Conservation (phyloP, 2,113 vertebrate genomes). For the Misgurnus anguillicaudatus region DNA sequence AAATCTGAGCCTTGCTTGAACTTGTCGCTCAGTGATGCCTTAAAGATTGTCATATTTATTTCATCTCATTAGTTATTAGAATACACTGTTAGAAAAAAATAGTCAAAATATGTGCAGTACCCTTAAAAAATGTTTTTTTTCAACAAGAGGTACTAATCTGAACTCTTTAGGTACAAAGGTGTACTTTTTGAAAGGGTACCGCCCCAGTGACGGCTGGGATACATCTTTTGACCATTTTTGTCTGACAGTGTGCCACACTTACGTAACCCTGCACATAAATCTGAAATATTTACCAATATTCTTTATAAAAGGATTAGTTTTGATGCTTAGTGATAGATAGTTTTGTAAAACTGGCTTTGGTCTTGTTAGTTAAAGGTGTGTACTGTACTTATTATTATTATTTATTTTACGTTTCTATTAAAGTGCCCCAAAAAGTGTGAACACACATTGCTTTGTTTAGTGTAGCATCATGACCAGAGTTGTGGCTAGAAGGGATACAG, state of each 20-base stretch:
- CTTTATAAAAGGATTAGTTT: background rate
- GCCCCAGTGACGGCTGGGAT: too few relatives aligned
- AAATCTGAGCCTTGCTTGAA: constrained; percentile 38
- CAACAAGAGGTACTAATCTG: too few relatives aligned
- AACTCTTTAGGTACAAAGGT: too few relatives aligned
- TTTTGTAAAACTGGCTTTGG: background rate
- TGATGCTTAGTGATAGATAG: background rate
- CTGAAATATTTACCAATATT: background rate
- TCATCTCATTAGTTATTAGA: background rate
- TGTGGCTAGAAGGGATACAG: too few relatives aligned
- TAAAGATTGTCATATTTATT: constrained; percentile 27
- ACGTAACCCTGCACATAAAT: background rate
- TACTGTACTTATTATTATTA: background rate
- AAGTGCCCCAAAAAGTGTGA: too few relatives aligned
- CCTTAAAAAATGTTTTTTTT: too few relatives aligned
- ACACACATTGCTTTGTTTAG: too few relatives aligned
- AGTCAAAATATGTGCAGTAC: too few relatives aligned
- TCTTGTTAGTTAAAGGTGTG: background rate
- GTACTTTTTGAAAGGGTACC: too few relatives aligned
- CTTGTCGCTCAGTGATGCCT: constrained; percentile 40
- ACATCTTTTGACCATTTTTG: too few relatives aligned
- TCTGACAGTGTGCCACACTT: background rate
- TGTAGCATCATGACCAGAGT: background rate
- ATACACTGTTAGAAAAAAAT: too few relatives aligned
- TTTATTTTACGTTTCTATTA: too few relatives aligned